phyloP scores from a whole-genome alignment of 2,888 invertebrate genomes.

The Abscondita cerata region DNA sequence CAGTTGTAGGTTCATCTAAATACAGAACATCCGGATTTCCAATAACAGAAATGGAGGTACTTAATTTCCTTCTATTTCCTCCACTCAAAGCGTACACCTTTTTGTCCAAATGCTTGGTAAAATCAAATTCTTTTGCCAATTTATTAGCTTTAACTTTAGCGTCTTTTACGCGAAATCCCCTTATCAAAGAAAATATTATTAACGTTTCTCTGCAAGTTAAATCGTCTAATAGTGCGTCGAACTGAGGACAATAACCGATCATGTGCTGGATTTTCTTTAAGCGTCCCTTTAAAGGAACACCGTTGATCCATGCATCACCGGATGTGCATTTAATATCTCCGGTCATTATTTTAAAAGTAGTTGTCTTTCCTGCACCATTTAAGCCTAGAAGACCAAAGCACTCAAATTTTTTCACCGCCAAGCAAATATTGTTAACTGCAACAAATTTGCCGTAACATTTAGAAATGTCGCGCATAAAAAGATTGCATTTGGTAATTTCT shows the following conservation, averaged over 20 bases:
- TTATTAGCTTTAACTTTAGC: slow-evolving; percentile 49
- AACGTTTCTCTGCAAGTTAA: slow-evolving; percentile 64
- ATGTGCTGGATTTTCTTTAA: slow-evolving; percentile 67
- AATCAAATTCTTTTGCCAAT: slow-evolving; percentile 58
- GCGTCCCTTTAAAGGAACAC: slow-evolving; percentile 57
- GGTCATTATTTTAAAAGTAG: slow-evolving; percentile 90
- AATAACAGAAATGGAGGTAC: slow-evolving; percentile 63
- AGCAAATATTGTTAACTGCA: slow-evolving; percentile 75
- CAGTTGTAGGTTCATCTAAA: slow-evolving; percentile 64
- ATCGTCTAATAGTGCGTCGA: slow-evolving; percentile 64
- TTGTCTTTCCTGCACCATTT: slow-evolving; percentile 88
- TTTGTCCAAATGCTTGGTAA: slow-evolving; percentile 58
- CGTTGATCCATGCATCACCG: slow-evolving; percentile 72
- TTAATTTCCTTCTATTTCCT: slow-evolving; percentile 65
- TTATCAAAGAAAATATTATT: slow-evolving; percentile 60
- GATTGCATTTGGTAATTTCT: slow-evolving; percentile 54
- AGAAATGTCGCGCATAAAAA: slow-evolving; percentile 71
- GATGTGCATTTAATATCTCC: slow-evolving; percentile 77
- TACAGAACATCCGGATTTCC: slow-evolving; percentile 64
- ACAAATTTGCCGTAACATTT: slow-evolving; percentile 75
- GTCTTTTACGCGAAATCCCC: slow-evolving; percentile 56
- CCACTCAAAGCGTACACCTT: slow-evolving; percentile 59
- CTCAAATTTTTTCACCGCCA: slow-evolving; percentile 69
- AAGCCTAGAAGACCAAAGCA: slow-evolving; percentile 81
- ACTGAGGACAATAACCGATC: slow-evolving; percentile 68